phyloP scores from a whole-genome alignment of 2,113 vertebrate species.

The Seriola rivoliana region DNA sequence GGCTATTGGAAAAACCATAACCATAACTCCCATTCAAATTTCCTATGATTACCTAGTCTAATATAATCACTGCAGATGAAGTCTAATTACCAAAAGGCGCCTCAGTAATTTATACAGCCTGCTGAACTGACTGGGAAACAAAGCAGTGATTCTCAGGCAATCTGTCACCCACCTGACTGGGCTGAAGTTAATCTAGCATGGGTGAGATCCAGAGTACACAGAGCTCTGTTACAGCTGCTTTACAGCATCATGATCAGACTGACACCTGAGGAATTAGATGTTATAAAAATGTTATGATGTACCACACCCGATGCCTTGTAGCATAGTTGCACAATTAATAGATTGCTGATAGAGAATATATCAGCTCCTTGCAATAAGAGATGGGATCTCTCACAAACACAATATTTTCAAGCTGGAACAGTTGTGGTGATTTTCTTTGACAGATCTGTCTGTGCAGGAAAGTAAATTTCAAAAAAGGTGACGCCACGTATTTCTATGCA shows the following conservation, averaged over 20 bases:
- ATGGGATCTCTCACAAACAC: not conserved
- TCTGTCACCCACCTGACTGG: slow-evolving; percentile 16
- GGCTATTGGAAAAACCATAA: slow-evolving; percentile 24
- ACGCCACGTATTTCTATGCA: not conserved
- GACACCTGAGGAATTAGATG: not conserved
- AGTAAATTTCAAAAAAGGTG: not conserved
- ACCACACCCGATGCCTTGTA: not conserved
- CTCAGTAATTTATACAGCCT: slow-evolving; percentile 50
- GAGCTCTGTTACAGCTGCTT: slow-evolving; percentile 35
- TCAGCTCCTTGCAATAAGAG: not conserved
- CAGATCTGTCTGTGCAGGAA: not conserved
- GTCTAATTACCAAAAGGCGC: slow-evolving; percentile 41
- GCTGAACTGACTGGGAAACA: slow-evolving; percentile 36
- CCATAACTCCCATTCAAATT: not conserved
- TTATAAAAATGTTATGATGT: not conserved
- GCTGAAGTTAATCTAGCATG: slow-evolving; percentile 37
- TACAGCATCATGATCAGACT: slow-evolving; percentile 14
- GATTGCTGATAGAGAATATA: not conserved
- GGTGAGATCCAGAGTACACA: slow-evolving; percentile 27
- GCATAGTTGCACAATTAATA: not conserved
- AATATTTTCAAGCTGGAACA: not conserved
- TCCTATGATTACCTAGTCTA: slow-evolving; percentile 7
- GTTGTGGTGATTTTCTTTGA: not conserved
- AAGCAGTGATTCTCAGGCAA: slow-evolving; percentile 26
- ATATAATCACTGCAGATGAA: slow-evolving; percentile 30